These are phyloP conservation scores for Syritta pipiens DNA, from an alignment of 2,888 invertebrate species.

Conservation along the genomic window DNA sequence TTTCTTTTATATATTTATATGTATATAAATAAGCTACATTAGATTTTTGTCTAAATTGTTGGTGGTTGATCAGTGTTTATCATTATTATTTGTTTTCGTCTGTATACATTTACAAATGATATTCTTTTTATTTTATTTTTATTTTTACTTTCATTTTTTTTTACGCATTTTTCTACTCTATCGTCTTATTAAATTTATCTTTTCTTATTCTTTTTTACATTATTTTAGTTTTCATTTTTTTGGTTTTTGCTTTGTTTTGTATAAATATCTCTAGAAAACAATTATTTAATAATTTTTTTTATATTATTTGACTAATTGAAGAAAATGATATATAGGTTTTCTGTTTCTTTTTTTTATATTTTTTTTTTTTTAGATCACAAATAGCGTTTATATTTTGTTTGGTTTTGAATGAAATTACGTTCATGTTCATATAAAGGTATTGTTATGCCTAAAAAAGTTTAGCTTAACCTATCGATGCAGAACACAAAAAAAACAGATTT, in stretches of 20 bases:
- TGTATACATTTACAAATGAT: constrained; percentile 69
- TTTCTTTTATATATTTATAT: constrained; percentile 16
- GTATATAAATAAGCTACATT: constrained; percentile 64
- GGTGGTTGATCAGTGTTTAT: constrained; percentile 69
- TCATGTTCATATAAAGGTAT: constrained; percentile 60
- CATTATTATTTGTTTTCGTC: constrained; percentile 68
- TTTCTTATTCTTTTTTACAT: constrained; percentile 65
- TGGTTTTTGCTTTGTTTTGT: constrained; percentile 52
- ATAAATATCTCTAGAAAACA: constrained; percentile 68
- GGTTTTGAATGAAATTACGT: constrained; percentile 58
- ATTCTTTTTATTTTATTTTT: too few species aligned
- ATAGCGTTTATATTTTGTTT: constrained; percentile 60
- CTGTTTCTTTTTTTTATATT: constrained; percentile 19
- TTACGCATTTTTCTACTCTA: constrained; percentile 64
- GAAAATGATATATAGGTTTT: constrained; percentile 70
- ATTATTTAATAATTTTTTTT: constrained; percentile 58
- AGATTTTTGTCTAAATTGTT: constrained; percentile 62
- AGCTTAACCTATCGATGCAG: constrained; percentile 62
- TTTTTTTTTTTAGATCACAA: constrained; percentile 65
- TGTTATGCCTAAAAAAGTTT: constrained; percentile 54
- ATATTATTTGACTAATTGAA: constrained; percentile 70
- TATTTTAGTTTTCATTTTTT: constrained; percentile 54
- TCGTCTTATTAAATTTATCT: constrained; percentile 36
- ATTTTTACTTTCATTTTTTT: too few species aligned
- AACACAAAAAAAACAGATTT: too few species aligned